phyloP scores from a whole-genome alignment of 2,888 invertebrate genomes.

The Dinocampus coccinellae region DNA sequence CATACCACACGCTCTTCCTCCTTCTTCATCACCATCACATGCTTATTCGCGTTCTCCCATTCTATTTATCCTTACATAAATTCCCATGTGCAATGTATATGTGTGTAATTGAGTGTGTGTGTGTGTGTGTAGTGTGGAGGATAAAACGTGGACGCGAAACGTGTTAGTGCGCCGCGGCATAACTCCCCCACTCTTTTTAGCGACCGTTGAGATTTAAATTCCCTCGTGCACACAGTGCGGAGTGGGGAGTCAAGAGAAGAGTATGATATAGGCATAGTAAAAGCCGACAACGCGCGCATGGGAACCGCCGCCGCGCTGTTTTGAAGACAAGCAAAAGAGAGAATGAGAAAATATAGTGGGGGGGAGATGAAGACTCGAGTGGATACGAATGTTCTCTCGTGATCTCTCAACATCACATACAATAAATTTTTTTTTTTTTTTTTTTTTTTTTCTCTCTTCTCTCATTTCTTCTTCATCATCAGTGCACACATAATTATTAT shows the following conservation, averaged over 20 bases:
- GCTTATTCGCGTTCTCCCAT: conserved; percentile 30
- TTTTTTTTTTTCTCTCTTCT: background rate
- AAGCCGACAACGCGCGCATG: background rate
- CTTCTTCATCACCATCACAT: background rate
- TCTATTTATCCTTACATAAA: conserved; percentile 25
- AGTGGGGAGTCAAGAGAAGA: conserved; percentile 56
- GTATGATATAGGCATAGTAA: conserved; percentile 1
- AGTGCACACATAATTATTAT: no score
- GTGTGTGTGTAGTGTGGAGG: no score
- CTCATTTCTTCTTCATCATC: no score
- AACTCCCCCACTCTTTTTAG: conserved; percentile 40
- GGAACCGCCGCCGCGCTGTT: background rate
- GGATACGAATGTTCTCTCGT: background rate
- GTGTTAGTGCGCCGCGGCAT: background rate
- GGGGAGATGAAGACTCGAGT: background rate
- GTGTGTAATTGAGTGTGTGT: no score
- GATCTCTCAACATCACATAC: background rate
- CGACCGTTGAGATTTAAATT: conserved; percentile 70
- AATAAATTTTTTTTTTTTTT: background rate
- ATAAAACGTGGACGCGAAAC: no score
- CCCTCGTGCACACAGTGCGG: conserved; percentile 52
- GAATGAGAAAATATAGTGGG: background rate
- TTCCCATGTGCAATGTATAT: background rate
- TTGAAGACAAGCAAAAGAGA: background rate
- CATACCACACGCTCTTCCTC: conserved; percentile 18